These are phyloP conservation scores for Clanis bilineata DNA, from an alignment of 2,888 invertebrate species.

Conservation along the genomic window DNA sequence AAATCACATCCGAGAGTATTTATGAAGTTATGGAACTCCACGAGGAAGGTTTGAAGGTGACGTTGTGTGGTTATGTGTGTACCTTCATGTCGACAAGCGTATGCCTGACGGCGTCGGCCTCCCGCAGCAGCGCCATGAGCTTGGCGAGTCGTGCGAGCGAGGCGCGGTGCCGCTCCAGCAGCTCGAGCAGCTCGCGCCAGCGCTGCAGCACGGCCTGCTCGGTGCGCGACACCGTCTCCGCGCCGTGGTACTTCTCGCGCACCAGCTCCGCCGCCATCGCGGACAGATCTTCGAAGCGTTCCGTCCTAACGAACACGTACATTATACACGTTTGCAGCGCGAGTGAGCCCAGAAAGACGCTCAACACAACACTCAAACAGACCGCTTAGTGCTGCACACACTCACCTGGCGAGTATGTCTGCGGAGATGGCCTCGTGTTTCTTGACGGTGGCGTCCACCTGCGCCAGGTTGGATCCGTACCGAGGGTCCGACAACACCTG, in stretches of 20 bases:
- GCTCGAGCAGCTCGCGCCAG: slow-evolving; percentile 92
- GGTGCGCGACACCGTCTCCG: slow-evolving; percentile 87
- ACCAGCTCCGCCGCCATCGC: slow-evolving; percentile 97
- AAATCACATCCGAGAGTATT: too few relatives aligned
- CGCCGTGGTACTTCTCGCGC: slow-evolving; percentile 94
- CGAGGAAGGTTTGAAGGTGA: too few relatives aligned
- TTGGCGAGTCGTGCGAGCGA: slow-evolving; percentile 90
- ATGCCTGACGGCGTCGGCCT: slow-evolving; percentile 93
- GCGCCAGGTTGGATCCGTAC: slow-evolving; percentile 93
- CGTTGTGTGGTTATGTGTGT: slow-evolving; percentile 10
- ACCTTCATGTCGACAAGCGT: slow-evolving; percentile 93
- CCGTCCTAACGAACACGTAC: slow-evolving; percentile 83
- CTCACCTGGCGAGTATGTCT: slow-evolving; percentile 93
- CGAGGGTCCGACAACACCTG: slow-evolving; percentile 95
- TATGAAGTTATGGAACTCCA: too few relatives aligned
- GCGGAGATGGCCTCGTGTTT: slow-evolving; percentile 99
- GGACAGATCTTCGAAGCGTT: slow-evolving; percentile 95
- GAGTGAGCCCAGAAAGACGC: background rate
- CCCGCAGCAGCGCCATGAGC: slow-evolving; percentile 93
- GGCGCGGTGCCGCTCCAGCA: slow-evolving; percentile 91
- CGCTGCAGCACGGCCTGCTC: slow-evolving; percentile 91
- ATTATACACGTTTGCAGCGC: too few relatives aligned
- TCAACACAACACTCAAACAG: too few relatives aligned
- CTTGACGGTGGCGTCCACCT: slow-evolving; percentile 98
- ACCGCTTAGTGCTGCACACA: background rate